Evolutionary conservation across 2,113 vertebrate genomes (phyloP).

Genomic region (Dasyurus viverrinus): DNA sequence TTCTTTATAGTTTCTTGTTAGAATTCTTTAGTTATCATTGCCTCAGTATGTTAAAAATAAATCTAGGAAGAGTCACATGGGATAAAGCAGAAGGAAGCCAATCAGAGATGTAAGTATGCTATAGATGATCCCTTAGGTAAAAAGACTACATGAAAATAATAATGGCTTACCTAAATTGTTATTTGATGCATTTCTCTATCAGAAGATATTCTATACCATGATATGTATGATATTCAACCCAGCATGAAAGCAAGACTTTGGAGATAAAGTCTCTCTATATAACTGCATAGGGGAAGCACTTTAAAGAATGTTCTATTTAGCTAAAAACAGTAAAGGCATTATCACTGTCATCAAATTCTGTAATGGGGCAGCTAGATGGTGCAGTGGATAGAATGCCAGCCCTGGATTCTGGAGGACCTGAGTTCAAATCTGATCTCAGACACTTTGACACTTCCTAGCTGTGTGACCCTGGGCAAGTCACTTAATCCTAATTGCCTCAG

Average conservation of each 20-base stretch:
- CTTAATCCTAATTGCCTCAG: too few species aligned
- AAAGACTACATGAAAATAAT: slow-evolving; percentile 20
- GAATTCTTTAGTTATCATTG: not conserved
- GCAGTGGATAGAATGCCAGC: too few species aligned
- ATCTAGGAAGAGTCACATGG: not conserved
- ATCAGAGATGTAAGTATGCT: slow-evolving; percentile 4
- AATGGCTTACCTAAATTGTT: not conserved
- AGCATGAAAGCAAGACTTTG: not conserved
- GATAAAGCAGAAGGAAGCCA: slow-evolving; percentile 3
- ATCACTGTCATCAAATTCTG: too few species aligned
- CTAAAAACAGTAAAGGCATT: slow-evolving; percentile 39
- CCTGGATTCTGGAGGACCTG: too few species aligned
- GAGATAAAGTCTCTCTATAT: not conserved
- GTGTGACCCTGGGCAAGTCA: too few species aligned
- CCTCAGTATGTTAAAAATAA: not conserved
- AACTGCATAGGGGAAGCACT: not conserved
- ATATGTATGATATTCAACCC: not conserved
- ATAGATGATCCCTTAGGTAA: not conserved
- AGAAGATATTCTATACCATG: slow-evolving; percentile 26
- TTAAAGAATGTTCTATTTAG: not conserved
- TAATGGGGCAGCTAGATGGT: too few species aligned
- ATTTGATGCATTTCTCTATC: slow-evolving; percentile 39
- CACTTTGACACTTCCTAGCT: too few species aligned
- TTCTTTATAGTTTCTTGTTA: not conserved
- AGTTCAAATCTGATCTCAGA: too few species aligned